Base-by-base conservation (phyloP, 2,113 vertebrate species). In the Alethe diademata region DNA sequence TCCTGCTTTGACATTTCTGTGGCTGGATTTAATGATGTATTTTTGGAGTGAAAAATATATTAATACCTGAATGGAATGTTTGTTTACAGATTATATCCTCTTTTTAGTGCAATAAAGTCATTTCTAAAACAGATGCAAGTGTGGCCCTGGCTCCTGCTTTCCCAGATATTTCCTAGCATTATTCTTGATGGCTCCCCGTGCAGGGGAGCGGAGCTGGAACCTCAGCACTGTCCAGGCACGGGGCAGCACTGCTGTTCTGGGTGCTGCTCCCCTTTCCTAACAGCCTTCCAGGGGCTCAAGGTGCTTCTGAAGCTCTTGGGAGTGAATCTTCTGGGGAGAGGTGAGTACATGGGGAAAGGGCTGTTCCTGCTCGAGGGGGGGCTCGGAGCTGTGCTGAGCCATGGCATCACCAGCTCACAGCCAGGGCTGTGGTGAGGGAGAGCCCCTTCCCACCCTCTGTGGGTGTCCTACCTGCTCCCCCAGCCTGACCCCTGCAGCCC, bases 51-150 rank as follows among this genome's bases (percentile, higher is more conserved):
- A 53, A 82, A 78, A 66, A 74, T 54, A 84, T 87, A 93, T 81
- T 78, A 64, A 75, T 69, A 92, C 43, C 54, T 69, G 71, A 91
- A 78, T 95, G 84, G 95, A 96, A 85, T 97, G 96, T 97, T 95
- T 98, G 96, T 97, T 97, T 97, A 96, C 96, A 93, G 90, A 93
- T 72, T 8, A 95, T 57, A 73, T 89, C 42, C 78, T 88, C 95
- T 98, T 98, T 97, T 92, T 94, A 97, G 97, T 97, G 96, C 93
- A 98, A 97, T 98, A 98, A 98, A 98, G 97, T 96, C 1, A 90
- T 97, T 97, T 97, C 78, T 51, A 94, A 97, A 93, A 74, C 93
- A 92, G 48, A 74, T 19, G 31, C 5, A 38, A 65, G 57, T 18
- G 71, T 47, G 86, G 50, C n/a, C 24, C 29, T 3, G 29, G 66